Conservation (phyloP, 1,140 invertebrate species). For the Ceratitis capitata region DNA sequence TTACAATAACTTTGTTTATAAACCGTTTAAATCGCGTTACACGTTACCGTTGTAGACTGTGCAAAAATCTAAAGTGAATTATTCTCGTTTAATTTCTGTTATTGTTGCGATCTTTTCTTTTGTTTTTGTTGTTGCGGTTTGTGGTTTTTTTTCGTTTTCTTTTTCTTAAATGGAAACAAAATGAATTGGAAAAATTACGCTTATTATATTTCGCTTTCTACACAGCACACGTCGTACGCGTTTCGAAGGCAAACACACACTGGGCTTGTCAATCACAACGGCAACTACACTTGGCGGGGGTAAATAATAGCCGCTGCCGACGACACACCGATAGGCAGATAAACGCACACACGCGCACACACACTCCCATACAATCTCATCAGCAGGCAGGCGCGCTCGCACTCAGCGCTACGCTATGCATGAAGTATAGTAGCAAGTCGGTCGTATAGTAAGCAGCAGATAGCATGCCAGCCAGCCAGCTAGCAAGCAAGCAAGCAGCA, state of each 20-base stretch:
- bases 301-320: conserved; percentile 39
- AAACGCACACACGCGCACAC: conserved; percentile 28
- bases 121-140: conserved; percentile 16
- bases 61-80: background rate
- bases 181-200: conserved; percentile 32
- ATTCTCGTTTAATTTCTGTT: conserved; percentile 42
- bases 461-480: background rate
- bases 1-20: background rate
- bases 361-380: background rate
- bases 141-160: conserved; percentile 34
- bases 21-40: conserved; percentile 25
- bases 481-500: conserved; percentile 39
- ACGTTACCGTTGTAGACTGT: conserved; percentile 18
- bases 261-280: conserved; percentile 62
- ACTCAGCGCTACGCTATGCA: conserved; percentile 22
- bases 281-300: conserved; percentile 48
- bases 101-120: conserved; percentile 45
- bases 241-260: conserved; percentile 66
- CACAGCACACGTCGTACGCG: conserved; percentile 61
- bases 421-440: background rate
- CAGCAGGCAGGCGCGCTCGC: background rate
- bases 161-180: conserved; percentile 6
- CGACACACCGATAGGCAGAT: conserved; percentile 42
- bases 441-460: too few species aligned
- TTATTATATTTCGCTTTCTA: conserved; percentile 40